Base-by-base conservation (phyloP, 2,113 vertebrate genomes). In the Athene cunicularia region DNA sequence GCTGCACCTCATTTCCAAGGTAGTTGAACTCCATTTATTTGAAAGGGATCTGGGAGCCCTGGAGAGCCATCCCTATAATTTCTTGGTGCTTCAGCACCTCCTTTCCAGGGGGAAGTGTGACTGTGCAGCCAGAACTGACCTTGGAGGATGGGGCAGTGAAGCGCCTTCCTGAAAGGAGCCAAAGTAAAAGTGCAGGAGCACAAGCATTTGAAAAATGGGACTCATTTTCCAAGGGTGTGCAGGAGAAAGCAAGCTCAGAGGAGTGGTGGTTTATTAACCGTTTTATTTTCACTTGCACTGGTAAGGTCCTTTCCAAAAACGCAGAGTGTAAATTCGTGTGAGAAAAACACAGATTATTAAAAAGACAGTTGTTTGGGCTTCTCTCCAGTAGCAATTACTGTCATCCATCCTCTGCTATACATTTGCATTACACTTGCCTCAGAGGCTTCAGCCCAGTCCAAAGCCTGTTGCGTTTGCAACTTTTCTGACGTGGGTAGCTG, bases 231-330 rank as follows among this genome's bases (percentile, higher is more conserved):
- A 30, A 60, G 15, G 33, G 19, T 0, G 0, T 50, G 16, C 12
- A 86, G 32, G 24, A 6, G 16, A 53, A 95, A 82, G 18, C 8
- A 70, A 68, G 41, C 58, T 80, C 71, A 41, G 53, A 79, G 70
- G 28, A 68, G 23, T 39, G 53, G 32, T 58, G 32, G 24, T 62
- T 92, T 63, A 43, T 26, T 27, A 93, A 81, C 23, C 15, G 6
- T 86, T 95, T 97, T 97, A 96, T 93, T 97, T 85, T 72, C 55
- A 58, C 22, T 84, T 37, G 8, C 59, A 86, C 16, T 30, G 8
- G 15, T 68, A 62, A 87, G 14, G 58, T 80, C 95, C 93, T 96
- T 96, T 94, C 91, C 93, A 53, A 96, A 95, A 96, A 96, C 1
- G 84, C 87, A 96, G 93, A 91, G 91, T 43, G 17, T 30, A 59